Conservation (phyloP, 2,888 invertebrate species). For the Sarcophaga subvicina region DNA sequence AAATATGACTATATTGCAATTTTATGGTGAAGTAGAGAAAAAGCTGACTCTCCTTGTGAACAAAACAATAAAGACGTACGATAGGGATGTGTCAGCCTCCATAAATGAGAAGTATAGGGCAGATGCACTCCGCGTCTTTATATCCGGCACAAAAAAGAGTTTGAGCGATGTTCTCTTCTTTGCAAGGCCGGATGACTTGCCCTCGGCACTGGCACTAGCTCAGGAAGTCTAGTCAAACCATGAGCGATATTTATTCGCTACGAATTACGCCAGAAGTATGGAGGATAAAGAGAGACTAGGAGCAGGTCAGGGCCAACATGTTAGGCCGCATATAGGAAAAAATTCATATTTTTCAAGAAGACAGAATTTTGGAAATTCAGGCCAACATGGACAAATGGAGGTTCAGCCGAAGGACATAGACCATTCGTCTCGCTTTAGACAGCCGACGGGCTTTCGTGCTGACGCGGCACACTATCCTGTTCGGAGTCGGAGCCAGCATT, state of each 20-base stretch:
- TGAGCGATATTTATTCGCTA: slow-evolving; percentile 47
- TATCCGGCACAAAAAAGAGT: slow-evolving; percentile 54
- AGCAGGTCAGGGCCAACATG: not conserved
- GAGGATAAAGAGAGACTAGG: slow-evolving; percentile 5
- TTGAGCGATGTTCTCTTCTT: slow-evolving; percentile 57
- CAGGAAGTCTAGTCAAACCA: slow-evolving; percentile 29
- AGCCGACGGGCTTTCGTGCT: not conserved
- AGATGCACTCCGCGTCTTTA: slow-evolving; percentile 59
- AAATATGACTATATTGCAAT: slow-evolving; percentile 52
- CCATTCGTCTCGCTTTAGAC: slow-evolving; percentile 1
- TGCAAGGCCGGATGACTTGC: slow-evolving; percentile 38
- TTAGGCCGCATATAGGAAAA: not conserved
- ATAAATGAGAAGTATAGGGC: slow-evolving; percentile 67
- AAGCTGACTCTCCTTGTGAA: slow-evolving; percentile 63
- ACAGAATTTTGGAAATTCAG: too few relatives aligned
- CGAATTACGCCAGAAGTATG: slow-evolving; percentile 42
- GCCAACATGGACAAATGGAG: too few relatives aligned
- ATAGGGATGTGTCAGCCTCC: slow-evolving; percentile 48
- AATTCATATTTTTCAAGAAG: not conserved
- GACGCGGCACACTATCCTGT: too few relatives aligned
- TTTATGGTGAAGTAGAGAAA: slow-evolving; percentile 65
- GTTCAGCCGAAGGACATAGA: too few relatives aligned
- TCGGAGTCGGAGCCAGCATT: too few relatives aligned
- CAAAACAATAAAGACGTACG: slow-evolving; percentile 14
- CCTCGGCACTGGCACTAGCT: too few relatives aligned